Percentiles rank a stretch among this genome's conserved stretches.
Evolutionary conservation across 2,113 vertebrate species (phyloP).

Genomic region (Colistium nudipinnis): DNA sequence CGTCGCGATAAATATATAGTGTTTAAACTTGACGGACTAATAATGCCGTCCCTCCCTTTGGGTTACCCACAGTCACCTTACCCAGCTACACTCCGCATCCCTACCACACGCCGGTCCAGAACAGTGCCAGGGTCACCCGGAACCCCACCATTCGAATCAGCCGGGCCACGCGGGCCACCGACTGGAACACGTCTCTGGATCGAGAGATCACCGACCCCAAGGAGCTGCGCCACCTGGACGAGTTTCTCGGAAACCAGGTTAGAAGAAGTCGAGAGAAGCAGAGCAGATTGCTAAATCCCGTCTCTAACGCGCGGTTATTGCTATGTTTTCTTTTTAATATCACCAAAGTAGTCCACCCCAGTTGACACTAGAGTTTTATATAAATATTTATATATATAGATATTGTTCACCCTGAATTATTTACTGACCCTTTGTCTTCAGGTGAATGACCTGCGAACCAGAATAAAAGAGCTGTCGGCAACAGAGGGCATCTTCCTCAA

Average conservation of each 20-base stretch:
- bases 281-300: not conserved
- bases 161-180: constrained; percentile 84
- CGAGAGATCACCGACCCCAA: constrained; percentile 87
- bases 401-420: not conserved
- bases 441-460: constrained; percentile 89
- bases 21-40: not conserved
- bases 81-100: constrained; percentile 39
- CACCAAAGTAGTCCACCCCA: not conserved
- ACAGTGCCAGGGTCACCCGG: constrained; percentile 36
- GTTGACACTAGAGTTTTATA: too few relatives aligned
- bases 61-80: constrained; percentile 53
- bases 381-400: not conserved
- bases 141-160: constrained; percentile 88
- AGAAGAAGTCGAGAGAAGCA: not conserved
- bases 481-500: constrained; percentile 89
- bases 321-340: not conserved
- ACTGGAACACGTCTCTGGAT: constrained; percentile 84
- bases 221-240: constrained; percentile 92
- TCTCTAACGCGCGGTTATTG: not conserved
- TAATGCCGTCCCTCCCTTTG: not conserved
- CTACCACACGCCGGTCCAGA: constrained; percentile 56
- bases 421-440: constrained; percentile 57
- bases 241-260: constrained; percentile 95
- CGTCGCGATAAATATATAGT: not conserved
- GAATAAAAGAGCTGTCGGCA: constrained; percentile 83